phyloP scores from a whole-genome alignment of 92 coral and sea anemone species.

The Isaurus tuberculatus region DNA sequence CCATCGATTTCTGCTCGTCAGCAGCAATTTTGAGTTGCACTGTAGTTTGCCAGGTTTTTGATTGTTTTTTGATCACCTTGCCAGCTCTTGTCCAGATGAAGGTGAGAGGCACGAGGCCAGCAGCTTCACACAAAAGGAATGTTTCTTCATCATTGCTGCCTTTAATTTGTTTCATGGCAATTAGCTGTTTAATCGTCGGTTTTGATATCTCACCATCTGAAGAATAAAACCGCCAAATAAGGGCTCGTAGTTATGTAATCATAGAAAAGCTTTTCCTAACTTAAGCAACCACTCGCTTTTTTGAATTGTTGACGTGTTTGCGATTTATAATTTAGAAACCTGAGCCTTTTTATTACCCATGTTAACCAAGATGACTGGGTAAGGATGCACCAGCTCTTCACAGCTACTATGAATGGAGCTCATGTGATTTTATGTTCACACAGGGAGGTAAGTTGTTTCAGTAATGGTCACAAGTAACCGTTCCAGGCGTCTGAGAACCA shows the following conservation, averaged over 20 bases:
- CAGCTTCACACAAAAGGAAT: constrained; percentile 11
- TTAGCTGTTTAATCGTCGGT: constrained; percentile 20
- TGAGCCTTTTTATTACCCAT: too few species aligned
- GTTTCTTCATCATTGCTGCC: neutral
- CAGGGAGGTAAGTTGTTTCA: too few species aligned
- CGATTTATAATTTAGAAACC: too few species aligned
- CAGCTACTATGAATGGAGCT: too few species aligned
- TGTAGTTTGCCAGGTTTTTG: neutral
- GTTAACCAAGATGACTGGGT: too few species aligned
- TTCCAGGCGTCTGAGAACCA: too few species aligned
- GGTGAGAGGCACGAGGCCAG: neutral
- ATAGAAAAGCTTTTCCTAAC: too few species aligned
- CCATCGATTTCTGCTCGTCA: neutral
- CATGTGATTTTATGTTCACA: too few species aligned
- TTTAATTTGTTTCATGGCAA: neutral
- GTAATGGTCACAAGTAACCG: too few species aligned
- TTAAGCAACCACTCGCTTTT: too few species aligned
- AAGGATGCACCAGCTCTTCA: too few species aligned
- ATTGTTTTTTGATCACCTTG: neutral
- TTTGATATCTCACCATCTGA: neutral
- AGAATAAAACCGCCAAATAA: neutral
- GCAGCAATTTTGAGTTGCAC: neutral
- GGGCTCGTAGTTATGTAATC: neutral
- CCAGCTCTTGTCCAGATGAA: constrained; percentile 12
- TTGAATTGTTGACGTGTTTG: too few species aligned